Percentiles rank a stretch among this genome's conserved stretches.
phyloP scores from a whole-genome alignment of 1,140 invertebrate genomes.

The Conus betulinus region DNA sequence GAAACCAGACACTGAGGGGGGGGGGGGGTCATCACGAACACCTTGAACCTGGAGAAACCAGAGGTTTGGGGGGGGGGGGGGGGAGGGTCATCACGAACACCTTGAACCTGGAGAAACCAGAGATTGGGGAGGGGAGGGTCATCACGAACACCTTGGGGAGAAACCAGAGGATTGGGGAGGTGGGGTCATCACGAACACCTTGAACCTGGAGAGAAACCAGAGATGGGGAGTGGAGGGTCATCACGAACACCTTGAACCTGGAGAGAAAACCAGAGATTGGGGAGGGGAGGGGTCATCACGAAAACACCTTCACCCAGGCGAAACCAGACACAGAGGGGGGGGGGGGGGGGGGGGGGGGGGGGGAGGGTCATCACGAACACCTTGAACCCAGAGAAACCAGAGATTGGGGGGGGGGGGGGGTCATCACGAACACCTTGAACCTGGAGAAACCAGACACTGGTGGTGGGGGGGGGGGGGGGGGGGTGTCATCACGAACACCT shows the following conservation, averaged over 20 bases:
- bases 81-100: neutral
- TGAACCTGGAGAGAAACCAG: neutral
- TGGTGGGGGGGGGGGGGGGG: too few relatives aligned
- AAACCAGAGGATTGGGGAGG: neutral
- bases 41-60: neutral
- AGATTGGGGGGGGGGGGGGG: too few relatives aligned
- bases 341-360: too few relatives aligned
- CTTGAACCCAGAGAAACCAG: too few relatives aligned
- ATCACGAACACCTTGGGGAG: neutral
- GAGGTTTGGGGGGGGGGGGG: neutral
- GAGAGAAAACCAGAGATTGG: too few relatives aligned
- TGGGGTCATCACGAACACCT: neutral
- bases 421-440: too few relatives aligned
- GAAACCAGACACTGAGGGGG: neutral
- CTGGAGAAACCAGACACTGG: too few relatives aligned
- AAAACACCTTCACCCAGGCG: too few relatives aligned
- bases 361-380: too few relatives aligned
- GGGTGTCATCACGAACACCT: too few relatives aligned
- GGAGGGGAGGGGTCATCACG: too few relatives aligned
- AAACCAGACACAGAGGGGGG: too few relatives aligned
- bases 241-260: neutral
- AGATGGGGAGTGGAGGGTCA: neutral
- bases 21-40: neutral
- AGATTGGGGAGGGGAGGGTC: neutral
- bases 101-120: neutral